Conservation (phyloP, 2,113 vertebrate species). For the Nesospiza acunhae region DNA sequence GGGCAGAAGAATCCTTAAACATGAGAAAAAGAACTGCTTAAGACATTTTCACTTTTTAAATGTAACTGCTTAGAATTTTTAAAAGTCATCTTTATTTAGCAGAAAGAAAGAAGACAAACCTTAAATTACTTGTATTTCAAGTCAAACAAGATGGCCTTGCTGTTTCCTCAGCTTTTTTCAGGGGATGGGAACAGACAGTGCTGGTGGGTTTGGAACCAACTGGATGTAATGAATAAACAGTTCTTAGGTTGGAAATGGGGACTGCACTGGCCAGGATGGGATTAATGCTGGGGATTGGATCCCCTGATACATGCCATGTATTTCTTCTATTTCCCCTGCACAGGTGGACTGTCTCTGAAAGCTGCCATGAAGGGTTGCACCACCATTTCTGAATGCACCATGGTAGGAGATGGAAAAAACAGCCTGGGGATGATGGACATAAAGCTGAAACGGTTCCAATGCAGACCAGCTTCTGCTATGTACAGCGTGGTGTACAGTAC, state of each 20-base stretch:
- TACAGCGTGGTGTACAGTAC: rapidly evolving
- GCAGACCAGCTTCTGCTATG: neutral
- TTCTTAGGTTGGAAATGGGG: neutral
- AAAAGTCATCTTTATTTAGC: neutral
- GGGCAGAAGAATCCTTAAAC: neutral
- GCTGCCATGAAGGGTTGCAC: constrained; percentile 54
- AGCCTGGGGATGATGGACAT: neutral
- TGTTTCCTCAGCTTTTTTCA: neutral
- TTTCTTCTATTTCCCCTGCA: neutral
- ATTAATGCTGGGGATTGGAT: neutral
- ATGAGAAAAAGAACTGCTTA: neutral
- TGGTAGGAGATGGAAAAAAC: constrained; percentile 2
- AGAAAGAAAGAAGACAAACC: neutral
- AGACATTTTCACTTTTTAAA: neutral
- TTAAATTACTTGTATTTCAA: neutral
- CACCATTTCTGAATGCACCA: constrained; percentile 22
- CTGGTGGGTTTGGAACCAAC: neutral
- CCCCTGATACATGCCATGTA: neutral
- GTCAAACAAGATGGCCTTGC: neutral
- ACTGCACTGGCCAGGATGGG: neutral
- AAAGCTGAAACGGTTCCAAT: constrained; percentile 3
- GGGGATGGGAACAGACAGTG: neutral
- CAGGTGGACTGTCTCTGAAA: constrained; percentile 31
- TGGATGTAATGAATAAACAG: neutral
- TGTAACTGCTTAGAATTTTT: neutral